Conservation (phyloP, 2,797 vertebrate genomes). For the Anomalospiza imberbis region DNA sequence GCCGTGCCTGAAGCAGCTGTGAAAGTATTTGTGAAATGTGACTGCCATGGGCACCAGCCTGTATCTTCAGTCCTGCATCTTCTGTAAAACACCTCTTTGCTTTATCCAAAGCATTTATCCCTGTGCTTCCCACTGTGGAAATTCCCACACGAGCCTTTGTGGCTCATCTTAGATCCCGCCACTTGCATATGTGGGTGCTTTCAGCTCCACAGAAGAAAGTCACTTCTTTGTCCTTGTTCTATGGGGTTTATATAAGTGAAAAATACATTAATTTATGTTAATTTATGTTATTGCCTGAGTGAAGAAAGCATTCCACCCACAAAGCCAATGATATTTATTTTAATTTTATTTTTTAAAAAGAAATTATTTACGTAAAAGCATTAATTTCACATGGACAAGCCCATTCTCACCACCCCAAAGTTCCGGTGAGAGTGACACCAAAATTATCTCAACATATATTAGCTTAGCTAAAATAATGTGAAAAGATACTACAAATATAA, state of each 20-base stretch:
- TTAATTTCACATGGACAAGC: neutral
- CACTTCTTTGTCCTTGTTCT: neutral
- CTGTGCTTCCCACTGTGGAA: neutral
- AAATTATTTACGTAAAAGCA: neutral
- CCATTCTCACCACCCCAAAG: neutral
- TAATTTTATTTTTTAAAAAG: neutral
- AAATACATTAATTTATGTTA: neutral
- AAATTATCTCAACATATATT: neutral
- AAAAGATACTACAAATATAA: neutral
- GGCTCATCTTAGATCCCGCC: neutral
- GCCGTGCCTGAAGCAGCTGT: rapidly evolving
- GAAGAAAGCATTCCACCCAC: neutral
- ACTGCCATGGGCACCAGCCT: rapidly evolving
- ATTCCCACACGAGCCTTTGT: rapidly evolving
- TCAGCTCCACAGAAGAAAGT: neutral
- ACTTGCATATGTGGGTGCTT: neutral
- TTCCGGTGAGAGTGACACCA: neutral
- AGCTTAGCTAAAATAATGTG: neutral
- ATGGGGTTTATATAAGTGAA: neutral
- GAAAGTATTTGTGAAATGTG: neutral
- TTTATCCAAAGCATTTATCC: neutral
- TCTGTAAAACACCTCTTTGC: neutral
- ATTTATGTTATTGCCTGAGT: neutral
- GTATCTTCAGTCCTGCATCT: neutral
- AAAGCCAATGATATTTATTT: neutral